phyloP scores from a whole-genome alignment of 2,888 invertebrate species.

The Metellina segmentata region DNA sequence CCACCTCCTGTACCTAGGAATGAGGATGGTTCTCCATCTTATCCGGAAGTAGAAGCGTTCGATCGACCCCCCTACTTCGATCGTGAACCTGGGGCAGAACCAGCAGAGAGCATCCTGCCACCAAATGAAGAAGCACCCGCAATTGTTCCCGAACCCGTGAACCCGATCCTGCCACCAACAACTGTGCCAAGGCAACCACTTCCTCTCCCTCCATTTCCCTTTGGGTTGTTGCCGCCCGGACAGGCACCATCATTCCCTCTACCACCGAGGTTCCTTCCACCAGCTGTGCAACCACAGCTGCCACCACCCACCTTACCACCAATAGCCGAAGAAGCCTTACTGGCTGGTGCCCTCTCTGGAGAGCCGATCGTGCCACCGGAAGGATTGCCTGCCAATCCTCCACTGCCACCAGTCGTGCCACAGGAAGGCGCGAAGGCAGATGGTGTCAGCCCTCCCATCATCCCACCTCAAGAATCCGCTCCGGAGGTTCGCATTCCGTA shows the following conservation, averaged over 20 bases:
- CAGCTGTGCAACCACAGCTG: not conserved
- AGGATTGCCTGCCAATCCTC: not conserved
- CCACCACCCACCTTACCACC: not conserved
- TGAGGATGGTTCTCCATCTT: not conserved
- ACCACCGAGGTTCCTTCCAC: not conserved
- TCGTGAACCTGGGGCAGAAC: constrained; percentile 3
- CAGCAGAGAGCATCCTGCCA: not conserved
- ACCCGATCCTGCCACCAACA: not conserved
- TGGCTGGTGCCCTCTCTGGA: not conserved
- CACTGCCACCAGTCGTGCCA: not conserved
- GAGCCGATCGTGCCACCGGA: not conserved
- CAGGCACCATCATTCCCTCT: constrained; percentile 18
- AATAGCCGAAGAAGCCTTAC: not conserved
- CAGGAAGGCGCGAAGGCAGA: not conserved
- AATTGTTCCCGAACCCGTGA: not conserved
- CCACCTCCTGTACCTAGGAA: not conserved
- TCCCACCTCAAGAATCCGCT: not conserved
- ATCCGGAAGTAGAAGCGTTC: constrained; percentile 15
- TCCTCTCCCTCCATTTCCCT: constrained; percentile 12
- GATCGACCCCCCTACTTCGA: constrained; percentile 4
- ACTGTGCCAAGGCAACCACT: constrained; percentile 1
- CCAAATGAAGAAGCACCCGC: not conserved
- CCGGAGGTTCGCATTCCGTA: constrained; percentile 15
- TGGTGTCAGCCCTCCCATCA: not conserved
- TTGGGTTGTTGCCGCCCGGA: not conserved